phyloP scores from a whole-genome alignment of 2,888 invertebrate genomes.

The Hypena proboscidalis region DNA sequence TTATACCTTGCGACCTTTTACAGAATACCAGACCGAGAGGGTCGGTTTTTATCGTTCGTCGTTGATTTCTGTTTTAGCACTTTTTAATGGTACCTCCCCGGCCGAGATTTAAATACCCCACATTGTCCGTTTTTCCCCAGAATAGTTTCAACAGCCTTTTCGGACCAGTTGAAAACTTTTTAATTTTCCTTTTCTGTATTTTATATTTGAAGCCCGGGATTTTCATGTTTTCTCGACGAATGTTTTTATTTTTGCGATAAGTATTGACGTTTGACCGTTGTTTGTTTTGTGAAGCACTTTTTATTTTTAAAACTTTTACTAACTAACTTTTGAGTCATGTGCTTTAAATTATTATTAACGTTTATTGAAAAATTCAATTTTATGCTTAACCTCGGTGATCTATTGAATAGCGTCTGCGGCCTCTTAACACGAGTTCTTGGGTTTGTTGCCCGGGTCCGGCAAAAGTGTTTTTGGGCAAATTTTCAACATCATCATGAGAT shows the following conservation, averaged over 20 bases:
- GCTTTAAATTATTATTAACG: no score
- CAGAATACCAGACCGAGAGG: conserved; percentile 32
- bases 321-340: no score
- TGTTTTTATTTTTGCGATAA: background rate
- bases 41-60: conserved; percentile 60
- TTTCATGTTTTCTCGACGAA: conserved; percentile 2
- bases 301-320: background rate
- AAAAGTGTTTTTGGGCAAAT: no score
- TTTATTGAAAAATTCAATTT: no score
- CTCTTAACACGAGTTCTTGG: no score
- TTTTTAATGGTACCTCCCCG: conserved; percentile 65
- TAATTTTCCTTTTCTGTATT: conserved; percentile 10
- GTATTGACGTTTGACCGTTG: no score
- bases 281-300: no score
- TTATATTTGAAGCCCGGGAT: conserved; percentile 6
- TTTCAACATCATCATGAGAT: no score
- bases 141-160: conserved; percentile 36
- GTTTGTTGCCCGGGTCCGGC: no score
- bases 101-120: conserved; percentile 46
- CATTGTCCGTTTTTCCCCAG: conserved; percentile 31
- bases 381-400: no score
- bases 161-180: conserved; percentile 15
- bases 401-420: no score
- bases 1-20: conserved; percentile 12
- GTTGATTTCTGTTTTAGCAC: conserved; percentile 73